Base-by-base conservation (phyloP, 1,140 invertebrate species). In the Forficula auricularia region DNA sequence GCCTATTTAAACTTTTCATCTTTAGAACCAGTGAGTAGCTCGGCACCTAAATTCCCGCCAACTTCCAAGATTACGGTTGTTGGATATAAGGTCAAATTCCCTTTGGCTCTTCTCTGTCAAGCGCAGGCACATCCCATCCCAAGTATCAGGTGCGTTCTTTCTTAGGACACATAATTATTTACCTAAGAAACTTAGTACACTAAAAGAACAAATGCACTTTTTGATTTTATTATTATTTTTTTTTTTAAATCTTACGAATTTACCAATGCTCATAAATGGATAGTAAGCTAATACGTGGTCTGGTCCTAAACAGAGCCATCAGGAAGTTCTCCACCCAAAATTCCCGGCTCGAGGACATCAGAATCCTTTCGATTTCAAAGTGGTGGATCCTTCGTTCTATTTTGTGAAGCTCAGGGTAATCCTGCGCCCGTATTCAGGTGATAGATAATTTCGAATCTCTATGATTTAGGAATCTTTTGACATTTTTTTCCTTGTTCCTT, bases 21-120 rank as follows among this genome's bases (percentile, higher is more conserved):
- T 35, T 37, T 42, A 55, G 52, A 51, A 15, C 54, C 54, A 30
- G 49, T 57, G 30, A 53, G 57, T 35, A 48, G 50, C 31, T 48
- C 54, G 10, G 45, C 43, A 20, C 57, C 57, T n/a, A 43, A 50
- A 14, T 39, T 48, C 3, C 44, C 44, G 19, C 44, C 47, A 9
- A 45, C 43, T 12, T 14, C 38, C 13, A 48, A 42, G 37, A 35
- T 48, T 34, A 74, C 71, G 54, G 71, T 72, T 54, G 71, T 76
- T 55, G 63, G 66, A 51, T 38, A 38, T 20, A 45, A 27, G 14
- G 4, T 13, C 9, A 38, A 22, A 6, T 15, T 14, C 54, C 68
- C 58, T 58, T 19, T 40, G 9, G 40, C 41, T 35, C 34, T 50
- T 33, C 43, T 48, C 20, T 46, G 47, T 38, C 47, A 48, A 20